Conservation (phyloP, 30 jellyfish, hydroid and myxozoan genomes). For the Aurelia sp. region DNA sequence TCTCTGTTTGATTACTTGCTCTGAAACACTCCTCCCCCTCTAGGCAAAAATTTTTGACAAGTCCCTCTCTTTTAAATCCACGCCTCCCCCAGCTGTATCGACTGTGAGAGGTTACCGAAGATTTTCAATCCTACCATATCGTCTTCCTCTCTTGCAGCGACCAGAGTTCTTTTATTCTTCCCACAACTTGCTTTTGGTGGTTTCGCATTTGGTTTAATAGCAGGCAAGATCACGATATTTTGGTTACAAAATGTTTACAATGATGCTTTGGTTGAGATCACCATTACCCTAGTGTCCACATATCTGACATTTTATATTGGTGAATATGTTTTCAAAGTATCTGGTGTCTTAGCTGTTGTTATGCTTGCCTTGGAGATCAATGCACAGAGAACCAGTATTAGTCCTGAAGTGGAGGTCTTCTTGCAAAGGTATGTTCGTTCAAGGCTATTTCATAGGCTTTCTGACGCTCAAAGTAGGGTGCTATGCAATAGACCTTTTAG, state of each 20-base stretch:
- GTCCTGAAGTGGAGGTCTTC: conserved; percentile 93
- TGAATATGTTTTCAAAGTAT: conserved; percentile 77
- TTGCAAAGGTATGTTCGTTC: conserved; percentile 66
- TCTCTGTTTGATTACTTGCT: too few species aligned
- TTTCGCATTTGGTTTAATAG: conserved; percentile 88
- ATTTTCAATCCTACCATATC: too few species aligned
- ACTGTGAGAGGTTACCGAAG: too few species aligned
- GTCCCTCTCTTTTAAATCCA: too few species aligned
- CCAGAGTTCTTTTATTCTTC: conserved; percentile 73
- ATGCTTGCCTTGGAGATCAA: conserved; percentile 94
- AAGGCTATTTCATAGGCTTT: too few species aligned
- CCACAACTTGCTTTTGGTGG: conserved; percentile 98
- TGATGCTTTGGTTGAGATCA: conserved; percentile 94
- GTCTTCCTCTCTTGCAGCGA: conserved; percentile 39
- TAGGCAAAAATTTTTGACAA: too few species aligned
- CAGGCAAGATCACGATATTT: conserved; percentile 88
- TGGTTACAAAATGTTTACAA: conserved; percentile 95
- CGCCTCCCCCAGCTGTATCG: too few species aligned
- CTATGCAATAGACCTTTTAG: too few species aligned
- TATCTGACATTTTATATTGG: conserved; percentile 84
- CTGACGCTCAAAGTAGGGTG: too few species aligned
- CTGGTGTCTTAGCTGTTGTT: conserved; percentile 96
- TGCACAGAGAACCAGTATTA: conserved; percentile 89
- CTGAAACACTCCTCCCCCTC: too few species aligned
- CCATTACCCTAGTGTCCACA: conserved; percentile 85